Evolutionary conservation across 2,888 invertebrate genomes (phyloP), one percentile per base, ranked within the genome.

Genomic region (Melieria crassipennis): DNA sequence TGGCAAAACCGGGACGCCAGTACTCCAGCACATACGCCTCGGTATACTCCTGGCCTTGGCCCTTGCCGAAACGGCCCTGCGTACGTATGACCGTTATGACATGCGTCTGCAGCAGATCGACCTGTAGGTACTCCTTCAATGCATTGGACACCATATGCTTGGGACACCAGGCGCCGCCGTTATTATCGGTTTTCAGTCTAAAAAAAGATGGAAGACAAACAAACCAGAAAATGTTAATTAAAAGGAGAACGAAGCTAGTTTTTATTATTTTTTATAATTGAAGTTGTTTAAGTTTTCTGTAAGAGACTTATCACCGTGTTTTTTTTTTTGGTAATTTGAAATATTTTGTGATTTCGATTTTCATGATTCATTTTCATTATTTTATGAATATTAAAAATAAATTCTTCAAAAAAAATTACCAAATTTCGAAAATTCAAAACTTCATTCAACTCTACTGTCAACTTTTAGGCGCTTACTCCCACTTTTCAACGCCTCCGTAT

Each of bases 151-250:
- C 92, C 88, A 91, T 91, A 79, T 90, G 89, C 80, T 91, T 89
- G 60, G 95, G 94, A 88, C 95, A 95, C 95, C 95, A 95, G 45
- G 95, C 95, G 65, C 95, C 95, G 64, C 94, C 93, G 80, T 92
- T 91, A 80, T 90, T 90, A 86, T 94, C 93, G 81, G 91, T 91
- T 79, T 92, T 90, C 80, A 95, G 89, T 87, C 95, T 95, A 88
- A 75, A 86, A 73, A 73, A 16, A 63, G 42, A 58, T 48, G 50
- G 62, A 52, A 13, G 30, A 10, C 63, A 66, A 9, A 69, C 30
- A 50, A 63, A 50, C 42, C 42, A 60, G 69, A 69, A 56, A 66
- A 71, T 71, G 71, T 75, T 71, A 75, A 75, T 75, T 73, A 75
- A 73, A 75, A 16, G 63, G 68, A 71, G 13, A n/a, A 43, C 42